phyloP scores from a whole-genome alignment of 2,888 invertebrate species.

The Drosophila paranaensis region DNA sequence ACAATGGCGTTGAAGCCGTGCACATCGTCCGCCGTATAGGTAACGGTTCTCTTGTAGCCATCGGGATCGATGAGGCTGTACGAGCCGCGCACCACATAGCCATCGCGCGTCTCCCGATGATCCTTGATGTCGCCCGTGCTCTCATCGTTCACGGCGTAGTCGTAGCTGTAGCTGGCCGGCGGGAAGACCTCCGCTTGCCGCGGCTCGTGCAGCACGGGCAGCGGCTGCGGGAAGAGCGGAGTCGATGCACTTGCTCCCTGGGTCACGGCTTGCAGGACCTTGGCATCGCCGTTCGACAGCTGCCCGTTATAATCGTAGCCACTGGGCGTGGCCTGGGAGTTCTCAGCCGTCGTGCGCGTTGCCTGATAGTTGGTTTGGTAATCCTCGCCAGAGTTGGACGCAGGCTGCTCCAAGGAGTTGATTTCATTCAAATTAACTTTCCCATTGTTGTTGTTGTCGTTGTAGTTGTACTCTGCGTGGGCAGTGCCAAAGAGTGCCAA shows the following conservation, averaged over 20 bases:
- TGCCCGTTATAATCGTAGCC: constrained; percentile 61
- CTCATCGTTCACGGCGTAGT: constrained; percentile 85
- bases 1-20: constrained; percentile 87
- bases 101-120: constrained; percentile 85
- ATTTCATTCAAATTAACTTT: constrained; percentile 39
- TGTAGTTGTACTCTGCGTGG: constrained; percentile 51
- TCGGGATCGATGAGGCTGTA: constrained; percentile 86
- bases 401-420: constrained; percentile 49
- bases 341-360: constrained; percentile 50
- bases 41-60: constrained; percentile 86
- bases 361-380: constrained; percentile 57
- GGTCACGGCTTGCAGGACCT: constrained; percentile 31
- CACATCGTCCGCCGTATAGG: constrained; percentile 85
- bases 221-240: constrained; percentile 33
- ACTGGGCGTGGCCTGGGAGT: constrained; percentile 64
- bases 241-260: constrained; percentile 27
- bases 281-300: constrained; percentile 26
- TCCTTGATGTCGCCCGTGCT: constrained; percentile 86
- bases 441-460: constrained; percentile 26
- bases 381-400: constrained; percentile 55
- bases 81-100: constrained; percentile 85
- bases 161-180: constrained; percentile 83
- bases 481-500: constrained; percentile 42
- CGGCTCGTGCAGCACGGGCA: constrained; percentile 38
- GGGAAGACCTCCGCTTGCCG: constrained; percentile 60